A percentile compares a stretch with the other conserved stretches of the same genome.
Conservation (phyloP, 2,888 invertebrate genomes). For the Chamaedrilus cognettii region DNA sequence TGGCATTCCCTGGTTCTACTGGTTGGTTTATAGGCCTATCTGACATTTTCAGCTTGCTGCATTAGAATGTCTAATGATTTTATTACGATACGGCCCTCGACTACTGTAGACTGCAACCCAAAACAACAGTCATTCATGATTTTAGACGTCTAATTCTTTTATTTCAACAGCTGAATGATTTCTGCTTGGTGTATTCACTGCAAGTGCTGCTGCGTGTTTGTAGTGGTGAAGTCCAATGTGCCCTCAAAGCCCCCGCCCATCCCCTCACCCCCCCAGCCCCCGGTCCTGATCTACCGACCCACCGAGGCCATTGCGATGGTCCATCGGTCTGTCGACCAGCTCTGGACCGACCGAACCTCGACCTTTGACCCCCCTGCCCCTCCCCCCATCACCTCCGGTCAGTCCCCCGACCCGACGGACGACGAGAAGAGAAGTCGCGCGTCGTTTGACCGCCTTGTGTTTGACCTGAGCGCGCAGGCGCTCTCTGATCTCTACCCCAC, state of each 20-base stretch:
- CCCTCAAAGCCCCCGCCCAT: background rate
- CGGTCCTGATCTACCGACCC: background rate
- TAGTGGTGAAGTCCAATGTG: too few species aligned
- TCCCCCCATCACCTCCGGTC: background rate
- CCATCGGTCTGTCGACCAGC: conserved; percentile 47
- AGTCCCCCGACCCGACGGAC: conserved; percentile 33
- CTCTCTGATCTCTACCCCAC: conserved; percentile 38
- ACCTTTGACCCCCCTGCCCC: conserved; percentile 42
- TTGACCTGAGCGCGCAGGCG: conserved; percentile 57
- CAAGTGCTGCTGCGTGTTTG: too few species aligned
- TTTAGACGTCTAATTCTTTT: too few species aligned
- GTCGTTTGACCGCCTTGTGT: conserved; percentile 54
- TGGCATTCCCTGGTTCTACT: too few species aligned
- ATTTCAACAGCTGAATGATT: too few species aligned
- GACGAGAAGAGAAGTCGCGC: conserved; percentile 25
- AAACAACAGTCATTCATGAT: too few species aligned
- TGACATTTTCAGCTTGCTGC: too few species aligned
- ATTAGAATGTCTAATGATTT: too few species aligned
- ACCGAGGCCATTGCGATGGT: conserved; percentile 41
- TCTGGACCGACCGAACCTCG: conserved; percentile 46
- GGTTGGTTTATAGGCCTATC: too few species aligned
- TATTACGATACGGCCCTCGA: too few species aligned
- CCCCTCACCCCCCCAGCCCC: background rate
- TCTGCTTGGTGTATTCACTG: too few species aligned
- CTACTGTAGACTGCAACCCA: too few species aligned